Evolutionary conservation across 2,113 vertebrate genomes (phyloP), one percentile per base, ranked within the genome.

Genomic region (Hyla sarda): DNA sequence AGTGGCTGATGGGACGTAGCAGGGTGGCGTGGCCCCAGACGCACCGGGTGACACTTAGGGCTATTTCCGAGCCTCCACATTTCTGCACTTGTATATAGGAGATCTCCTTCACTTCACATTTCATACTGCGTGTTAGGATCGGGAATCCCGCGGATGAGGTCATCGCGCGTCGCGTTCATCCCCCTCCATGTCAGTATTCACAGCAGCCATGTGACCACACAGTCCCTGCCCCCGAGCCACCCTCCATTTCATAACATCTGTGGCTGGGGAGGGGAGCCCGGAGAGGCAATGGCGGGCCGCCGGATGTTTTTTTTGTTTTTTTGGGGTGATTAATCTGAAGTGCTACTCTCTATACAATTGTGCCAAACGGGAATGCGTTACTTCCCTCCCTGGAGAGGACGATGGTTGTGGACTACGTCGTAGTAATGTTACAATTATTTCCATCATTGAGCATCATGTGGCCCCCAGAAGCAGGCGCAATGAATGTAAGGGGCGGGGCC

Each of bases 81-180:
- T 80, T 80, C 17, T 60, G 54, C 56, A 21, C 74, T 65, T 85
- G 84, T 85, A 85, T 25, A 85, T 85, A 85, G 21, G 14, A 14
- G 32, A 45, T 32, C n/a, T 84, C 72, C 71, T 76, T 48, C 73
- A n/a, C 60, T 45, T 45, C 41, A 84, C 83, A 78, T 85, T 85
- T 85, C 83, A 60, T 84, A 85, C n/a, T n/a, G 41, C 67, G 58
- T 48, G 37, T 82, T 23, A 48, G n/a, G n/a, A n/a, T n/a, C n/a
- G n/a, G n/a, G n/a, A 13, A 17, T 58, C 7, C 8, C 30, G 48
- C 12, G 47, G 48, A 54, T 14, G 47, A 77, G 74, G 7, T 28
- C 14, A 32, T 13, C n/a, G 37, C 48, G 12, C n/a, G n/a, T n/a
- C n/a, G n/a, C n/a, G n/a, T n/a, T n/a, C n/a, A n/a, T n/a, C n/a